Conservation (phyloP, 2,888 invertebrate genomes). For the Clepsis dumicolana region DNA sequence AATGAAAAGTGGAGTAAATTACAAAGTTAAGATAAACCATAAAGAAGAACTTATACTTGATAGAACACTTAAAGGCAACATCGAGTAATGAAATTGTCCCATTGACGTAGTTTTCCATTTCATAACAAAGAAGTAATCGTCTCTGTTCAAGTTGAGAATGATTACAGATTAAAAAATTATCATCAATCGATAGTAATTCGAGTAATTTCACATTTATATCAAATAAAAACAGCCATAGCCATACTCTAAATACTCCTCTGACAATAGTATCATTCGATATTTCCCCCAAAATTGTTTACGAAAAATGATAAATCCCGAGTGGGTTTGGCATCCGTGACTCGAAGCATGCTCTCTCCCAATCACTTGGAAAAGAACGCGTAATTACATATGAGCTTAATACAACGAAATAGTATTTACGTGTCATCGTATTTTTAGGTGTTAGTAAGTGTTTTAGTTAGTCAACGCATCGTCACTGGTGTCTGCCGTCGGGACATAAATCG, state of each 20-base stretch:
- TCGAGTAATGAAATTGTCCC: too few species aligned
- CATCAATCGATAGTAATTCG: neutral
- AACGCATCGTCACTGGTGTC: slow-evolving; percentile 33
- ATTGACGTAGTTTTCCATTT: too few species aligned
- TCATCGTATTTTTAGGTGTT: slow-evolving; percentile 35
- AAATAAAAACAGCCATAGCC: neutral
- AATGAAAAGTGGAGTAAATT: too few species aligned
- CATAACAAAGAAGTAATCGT: neutral
- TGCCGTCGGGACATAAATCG: slow-evolving; percentile 23
- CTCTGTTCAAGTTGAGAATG: neutral
- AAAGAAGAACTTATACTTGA: too few species aligned
- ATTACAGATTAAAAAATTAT: neutral
- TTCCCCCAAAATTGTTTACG: neutral
- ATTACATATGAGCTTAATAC: slow-evolving; percentile 15
- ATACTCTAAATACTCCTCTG: neutral
- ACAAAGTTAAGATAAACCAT: too few species aligned
- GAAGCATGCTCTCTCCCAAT: slow-evolving; percentile 28
- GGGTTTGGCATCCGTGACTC: slow-evolving; percentile 50
- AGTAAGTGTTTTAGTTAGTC: slow-evolving; percentile 35
- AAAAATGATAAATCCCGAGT: slow-evolving; percentile 32
- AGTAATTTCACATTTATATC: neutral
- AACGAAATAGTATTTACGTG: slow-evolving; percentile 24
- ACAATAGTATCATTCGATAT: neutral
- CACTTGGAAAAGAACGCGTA: slow-evolving; percentile 17
- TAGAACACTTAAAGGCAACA: too few species aligned